These are phyloP conservation scores for Balearica regulorum DNA, from an alignment of 2,797 vertebrate genomes.

Conservation along the genomic window DNA sequence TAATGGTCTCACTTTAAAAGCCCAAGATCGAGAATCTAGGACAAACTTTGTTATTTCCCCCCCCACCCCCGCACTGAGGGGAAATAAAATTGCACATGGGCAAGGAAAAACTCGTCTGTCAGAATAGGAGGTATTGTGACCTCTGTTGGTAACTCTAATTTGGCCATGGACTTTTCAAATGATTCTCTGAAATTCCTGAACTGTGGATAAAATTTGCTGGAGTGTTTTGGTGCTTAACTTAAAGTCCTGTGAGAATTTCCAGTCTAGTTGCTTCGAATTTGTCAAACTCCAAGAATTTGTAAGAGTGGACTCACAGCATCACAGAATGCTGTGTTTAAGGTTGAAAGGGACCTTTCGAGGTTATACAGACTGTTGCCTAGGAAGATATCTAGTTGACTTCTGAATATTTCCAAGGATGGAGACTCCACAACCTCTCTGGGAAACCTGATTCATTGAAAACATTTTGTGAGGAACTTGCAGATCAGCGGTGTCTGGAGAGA, in stretches of 20 bases:
- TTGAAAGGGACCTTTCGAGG: background rate
- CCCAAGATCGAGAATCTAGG: background rate
- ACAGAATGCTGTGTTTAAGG: background rate
- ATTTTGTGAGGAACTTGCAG: background rate
- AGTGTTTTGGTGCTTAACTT: background rate
- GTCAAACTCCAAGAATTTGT: background rate
- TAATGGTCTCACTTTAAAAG: background rate
- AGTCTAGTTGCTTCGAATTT: background rate
- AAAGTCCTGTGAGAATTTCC: background rate
- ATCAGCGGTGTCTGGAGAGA: background rate
- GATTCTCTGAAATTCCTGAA: background rate
- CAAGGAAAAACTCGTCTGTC: background rate
- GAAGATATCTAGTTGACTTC: no score
- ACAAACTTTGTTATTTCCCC: fast-evolving
- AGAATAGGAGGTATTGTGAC: background rate
- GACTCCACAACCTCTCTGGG: no score
- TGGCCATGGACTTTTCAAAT: background rate
- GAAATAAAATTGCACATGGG: background rate
- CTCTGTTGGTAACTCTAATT: background rate
- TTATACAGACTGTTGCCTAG: background rate
- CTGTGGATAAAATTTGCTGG: background rate
- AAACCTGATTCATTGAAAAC: fast-evolving
- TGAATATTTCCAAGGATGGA: no score
- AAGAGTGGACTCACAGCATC: background rate
- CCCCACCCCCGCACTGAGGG: fast-evolving